Evolutionary conservation across 2,113 vertebrate genomes (phyloP).

Genomic region (Podilymbus podiceps): DNA sequence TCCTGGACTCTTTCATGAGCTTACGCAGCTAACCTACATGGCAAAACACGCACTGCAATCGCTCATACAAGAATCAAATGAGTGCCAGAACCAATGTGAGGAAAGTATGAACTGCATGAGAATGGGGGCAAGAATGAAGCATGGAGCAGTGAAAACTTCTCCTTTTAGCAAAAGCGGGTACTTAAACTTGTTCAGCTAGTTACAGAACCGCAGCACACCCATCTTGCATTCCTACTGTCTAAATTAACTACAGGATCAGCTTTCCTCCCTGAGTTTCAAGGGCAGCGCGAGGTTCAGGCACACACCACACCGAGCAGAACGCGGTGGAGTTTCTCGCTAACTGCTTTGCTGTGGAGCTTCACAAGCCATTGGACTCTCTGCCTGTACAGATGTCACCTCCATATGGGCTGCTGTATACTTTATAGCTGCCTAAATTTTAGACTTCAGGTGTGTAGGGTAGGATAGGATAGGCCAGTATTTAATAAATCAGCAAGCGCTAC

Average conservation of each 20-base stretch:
- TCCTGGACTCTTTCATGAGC: neutral
- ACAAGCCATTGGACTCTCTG: neutral
- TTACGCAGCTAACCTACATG: neutral
- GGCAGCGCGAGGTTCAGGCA: neutral
- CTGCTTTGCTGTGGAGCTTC: neutral
- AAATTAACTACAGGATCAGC: neutral
- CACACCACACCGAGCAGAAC: neutral
- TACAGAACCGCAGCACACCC: neutral
- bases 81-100: neutral
- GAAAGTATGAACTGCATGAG: neutral
- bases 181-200: neutral
- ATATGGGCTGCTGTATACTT: neutral
- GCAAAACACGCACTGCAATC: neutral
- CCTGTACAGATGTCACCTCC: neutral
- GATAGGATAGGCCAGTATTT: neutral
- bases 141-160: neutral
- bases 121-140: neutral
- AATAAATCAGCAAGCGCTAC: neutral
- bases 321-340: neutral
- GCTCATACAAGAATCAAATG: neutral
- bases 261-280: neutral
- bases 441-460: neutral
- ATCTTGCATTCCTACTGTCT: neutral
- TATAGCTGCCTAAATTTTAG: neutral
- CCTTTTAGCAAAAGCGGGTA: neutral